These are phyloP conservation scores for Alethe diademata DNA, from an alignment of 2,113 vertebrate genomes.

Conservation along the genomic window DNA sequence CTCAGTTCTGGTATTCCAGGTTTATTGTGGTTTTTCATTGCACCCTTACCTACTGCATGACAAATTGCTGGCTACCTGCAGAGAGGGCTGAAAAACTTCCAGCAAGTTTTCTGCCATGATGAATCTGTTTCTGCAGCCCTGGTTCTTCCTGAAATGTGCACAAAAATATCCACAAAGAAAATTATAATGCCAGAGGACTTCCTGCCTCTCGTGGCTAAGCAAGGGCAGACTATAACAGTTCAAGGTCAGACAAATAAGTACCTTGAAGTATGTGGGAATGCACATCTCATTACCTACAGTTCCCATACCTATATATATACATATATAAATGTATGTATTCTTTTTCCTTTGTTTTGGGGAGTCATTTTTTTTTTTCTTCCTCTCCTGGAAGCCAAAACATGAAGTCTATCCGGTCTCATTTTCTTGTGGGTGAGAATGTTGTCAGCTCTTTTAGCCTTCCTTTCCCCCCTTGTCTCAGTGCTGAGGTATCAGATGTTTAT, in stretches of 20 bases:
- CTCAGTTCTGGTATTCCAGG: background rate
- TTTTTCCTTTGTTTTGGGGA: background rate
- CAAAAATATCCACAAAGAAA: slow-evolving; percentile 12
- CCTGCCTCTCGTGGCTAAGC: background rate
- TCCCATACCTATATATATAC: background rate
- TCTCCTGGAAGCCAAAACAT: background rate
- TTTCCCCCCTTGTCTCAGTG: background rate
- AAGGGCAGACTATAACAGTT: background rate
- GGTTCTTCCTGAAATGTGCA: background rate
- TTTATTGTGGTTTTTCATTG: background rate
- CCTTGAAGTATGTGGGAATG: background rate
- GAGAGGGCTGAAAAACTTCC: background rate
- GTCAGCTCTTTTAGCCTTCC: background rate
- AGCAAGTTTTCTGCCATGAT: background rate
- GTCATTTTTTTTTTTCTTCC: background rate
- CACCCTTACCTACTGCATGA: background rate
- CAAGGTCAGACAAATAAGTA: background rate
- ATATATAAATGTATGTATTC: background rate
- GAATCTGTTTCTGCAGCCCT: background rate
- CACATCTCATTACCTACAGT: background rate
- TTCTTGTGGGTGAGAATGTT: background rate
- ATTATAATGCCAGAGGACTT: background rate
- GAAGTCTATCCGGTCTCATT: background rate
- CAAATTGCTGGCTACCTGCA: background rate
- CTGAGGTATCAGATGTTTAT: background rate